Conservation (phyloP, 2,888 invertebrate species). For the Leucophenga montana region DNA sequence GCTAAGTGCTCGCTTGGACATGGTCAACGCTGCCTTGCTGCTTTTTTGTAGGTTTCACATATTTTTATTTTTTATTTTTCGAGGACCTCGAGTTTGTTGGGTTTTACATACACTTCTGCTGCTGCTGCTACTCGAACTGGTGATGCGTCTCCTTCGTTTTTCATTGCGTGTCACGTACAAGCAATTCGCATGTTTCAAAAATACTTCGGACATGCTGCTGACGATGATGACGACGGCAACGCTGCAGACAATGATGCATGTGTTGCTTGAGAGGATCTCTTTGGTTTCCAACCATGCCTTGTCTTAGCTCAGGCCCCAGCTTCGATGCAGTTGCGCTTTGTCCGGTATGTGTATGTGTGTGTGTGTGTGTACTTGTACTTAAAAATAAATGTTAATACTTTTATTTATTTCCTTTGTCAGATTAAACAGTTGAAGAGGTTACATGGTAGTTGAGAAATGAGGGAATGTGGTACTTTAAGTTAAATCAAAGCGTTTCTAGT, state of each 20-base stretch:
- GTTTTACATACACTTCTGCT: slow-evolving; percentile 32
- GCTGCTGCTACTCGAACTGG: no score
- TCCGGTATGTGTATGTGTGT: slow-evolving; percentile 42
- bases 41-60: slow-evolving; percentile 49
- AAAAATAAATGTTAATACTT: slow-evolving; percentile 67
- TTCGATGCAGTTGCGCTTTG: no score
- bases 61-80: slow-evolving; percentile 19
- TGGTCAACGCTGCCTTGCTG: slow-evolving; percentile 49
- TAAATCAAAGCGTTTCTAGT: no score
- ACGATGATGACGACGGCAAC: slow-evolving; percentile 34
- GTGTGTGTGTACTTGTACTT: slow-evolving; percentile 60
- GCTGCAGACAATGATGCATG: slow-evolving; percentile 12
- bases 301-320: no score
- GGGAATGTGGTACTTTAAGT: not conserved
- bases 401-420: slow-evolving; percentile 67
- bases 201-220: slow-evolving; percentile 63
- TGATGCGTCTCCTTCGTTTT: slow-evolving; percentile 47
- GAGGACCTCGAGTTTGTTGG: slow-evolving; percentile 23
- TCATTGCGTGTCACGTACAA: slow-evolving; percentile 71
- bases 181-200: slow-evolving; percentile 72
- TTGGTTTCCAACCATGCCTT: not conserved
- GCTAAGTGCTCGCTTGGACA: slow-evolving; percentile 66
- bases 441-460: slow-evolving; percentile 9
- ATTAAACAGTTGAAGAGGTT: slow-evolving; percentile 59
- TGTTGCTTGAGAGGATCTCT: slow-evolving; percentile 9